Evolutionary conservation across 2,888 invertebrate species (phyloP).

Genomic region (Spisula subtruncata): DNA sequence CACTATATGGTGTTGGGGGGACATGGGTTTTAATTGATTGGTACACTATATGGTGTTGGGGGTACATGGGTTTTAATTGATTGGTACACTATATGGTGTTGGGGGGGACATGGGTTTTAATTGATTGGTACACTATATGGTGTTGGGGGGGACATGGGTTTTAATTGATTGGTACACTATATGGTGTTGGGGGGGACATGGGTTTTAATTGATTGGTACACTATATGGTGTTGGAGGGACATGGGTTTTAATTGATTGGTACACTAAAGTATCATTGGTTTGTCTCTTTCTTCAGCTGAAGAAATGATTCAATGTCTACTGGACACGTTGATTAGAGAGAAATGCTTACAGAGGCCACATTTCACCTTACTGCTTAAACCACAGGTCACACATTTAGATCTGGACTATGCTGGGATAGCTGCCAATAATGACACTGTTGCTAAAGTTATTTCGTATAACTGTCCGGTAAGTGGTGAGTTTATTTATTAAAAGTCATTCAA

Average conservation of each 20-base stretch:
- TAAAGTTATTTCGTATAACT: slow-evolving; percentile 51
- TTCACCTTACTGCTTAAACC: slow-evolving; percentile 73
- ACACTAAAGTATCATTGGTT: background rate
- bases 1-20: too few relatives aligned
- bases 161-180: too few relatives aligned
- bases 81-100: too few relatives aligned
- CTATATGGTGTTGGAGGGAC: too few relatives aligned
- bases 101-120: background rate
- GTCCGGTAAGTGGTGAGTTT: slow-evolving; percentile 48
- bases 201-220: too few relatives aligned
- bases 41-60: too few relatives aligned
- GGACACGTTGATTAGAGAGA: slow-evolving; percentile 62
- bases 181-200: too few relatives aligned
- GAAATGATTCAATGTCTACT: slow-evolving; percentile 70
- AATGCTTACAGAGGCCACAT: slow-evolving; percentile 71
- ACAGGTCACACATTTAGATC: slow-evolving; percentile 68
- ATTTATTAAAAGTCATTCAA: too few relatives aligned
- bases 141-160: background rate
- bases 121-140: background rate
- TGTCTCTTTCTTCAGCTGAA: slow-evolving; percentile 50
- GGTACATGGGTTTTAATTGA: too few relatives aligned
- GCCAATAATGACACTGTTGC: slow-evolving; percentile 64
- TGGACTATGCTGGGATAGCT: slow-evolving; percentile 61
- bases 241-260: background rate
- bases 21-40: too few relatives aligned